phyloP scores from a whole-genome alignment of 2,888 invertebrate genomes.

The Anodontia alba region DNA sequence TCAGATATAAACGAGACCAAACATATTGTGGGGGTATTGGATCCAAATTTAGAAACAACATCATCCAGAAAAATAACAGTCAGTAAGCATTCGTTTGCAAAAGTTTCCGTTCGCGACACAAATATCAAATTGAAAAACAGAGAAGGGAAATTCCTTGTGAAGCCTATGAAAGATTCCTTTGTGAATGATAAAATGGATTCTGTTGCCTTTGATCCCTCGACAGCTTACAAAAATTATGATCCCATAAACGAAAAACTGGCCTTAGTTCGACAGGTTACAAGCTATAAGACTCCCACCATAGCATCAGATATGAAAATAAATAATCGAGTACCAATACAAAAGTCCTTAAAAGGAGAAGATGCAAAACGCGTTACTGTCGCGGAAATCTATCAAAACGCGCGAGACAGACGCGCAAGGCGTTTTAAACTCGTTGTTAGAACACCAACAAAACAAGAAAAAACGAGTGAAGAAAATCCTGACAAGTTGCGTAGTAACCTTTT shows the following conservation, averaged over 20 bases:
- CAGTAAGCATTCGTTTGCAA: conserved; percentile 65
- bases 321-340: conserved; percentile 74
- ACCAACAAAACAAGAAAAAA: background rate
- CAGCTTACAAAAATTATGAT: conserved; percentile 40
- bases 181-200: conserved; percentile 42
- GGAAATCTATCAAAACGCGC: conserved; percentile 71
- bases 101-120: conserved; percentile 62
- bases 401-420: conserved; percentile 68
- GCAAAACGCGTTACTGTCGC: conserved; percentile 71
- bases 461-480: background rate
- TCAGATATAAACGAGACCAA: conserved; percentile 25
- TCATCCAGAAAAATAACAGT: conserved; percentile 62
- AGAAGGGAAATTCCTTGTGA: conserved; percentile 66
- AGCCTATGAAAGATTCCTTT: conserved; percentile 58
- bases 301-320: conserved; percentile 75
- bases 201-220: conserved; percentile 41
- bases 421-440: conserved; percentile 67
- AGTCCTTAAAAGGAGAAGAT: conserved; percentile 67
- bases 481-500: background rate
- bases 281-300: conserved; percentile 66
- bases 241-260: conserved; percentile 70
- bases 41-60: conserved; percentile 63
- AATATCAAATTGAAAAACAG: conserved; percentile 67
- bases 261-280: conserved; percentile 68
- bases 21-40: conserved; percentile 66